A percentile compares a stretch with the other conserved stretches of the same genome.
These are phyloP conservation scores for Acanthaster planci DNA, from an alignment of 35 echinoderm and acorn worm species.

Conservation along the genomic window DNA sequence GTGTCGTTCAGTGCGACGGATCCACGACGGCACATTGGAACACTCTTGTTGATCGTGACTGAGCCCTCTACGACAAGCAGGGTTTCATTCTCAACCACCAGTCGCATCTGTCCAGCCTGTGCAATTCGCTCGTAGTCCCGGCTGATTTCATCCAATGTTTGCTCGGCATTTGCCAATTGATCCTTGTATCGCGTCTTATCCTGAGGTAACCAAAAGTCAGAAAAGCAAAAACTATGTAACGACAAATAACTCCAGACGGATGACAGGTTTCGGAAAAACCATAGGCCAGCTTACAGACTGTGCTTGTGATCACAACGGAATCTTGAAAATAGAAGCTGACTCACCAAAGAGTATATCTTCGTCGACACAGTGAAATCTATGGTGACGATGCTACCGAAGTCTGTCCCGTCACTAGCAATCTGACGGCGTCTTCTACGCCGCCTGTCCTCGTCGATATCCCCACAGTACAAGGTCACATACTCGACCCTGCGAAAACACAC, in stretches of 20 bases:
- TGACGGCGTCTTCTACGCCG: background rate
- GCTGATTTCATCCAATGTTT: constrained; percentile 11
- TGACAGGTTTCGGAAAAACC: no score
- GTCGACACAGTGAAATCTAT: constrained; percentile 29
- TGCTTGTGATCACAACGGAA: no score
- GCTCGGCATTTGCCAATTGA: constrained; percentile 3
- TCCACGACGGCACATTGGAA: constrained; percentile 19
- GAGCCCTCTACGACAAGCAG: constrained; percentile 22
- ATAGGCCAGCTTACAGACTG: no score
- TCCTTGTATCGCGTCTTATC: constrained; percentile 12
- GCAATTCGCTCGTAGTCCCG: background rate
- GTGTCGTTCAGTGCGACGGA: background rate
- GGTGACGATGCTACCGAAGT: constrained; percentile 8
- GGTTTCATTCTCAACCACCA: constrained; percentile 28
- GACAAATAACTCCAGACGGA: no score
- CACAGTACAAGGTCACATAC: constrained; percentile 41
- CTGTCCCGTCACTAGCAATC: background rate
- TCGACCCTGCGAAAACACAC: background rate
- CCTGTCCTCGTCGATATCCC: constrained; percentile 32
- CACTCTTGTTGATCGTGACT: background rate
- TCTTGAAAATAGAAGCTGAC: no score
- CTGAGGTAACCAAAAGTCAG: no score
- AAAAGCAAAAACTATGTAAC: no score
- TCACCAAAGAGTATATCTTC: background rate
- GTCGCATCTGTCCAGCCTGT: background rate